These are phyloP conservation scores for Thryonomys swinderianus DNA, from an alignment of 2,113 vertebrate genomes.

Conservation along the genomic window DNA sequence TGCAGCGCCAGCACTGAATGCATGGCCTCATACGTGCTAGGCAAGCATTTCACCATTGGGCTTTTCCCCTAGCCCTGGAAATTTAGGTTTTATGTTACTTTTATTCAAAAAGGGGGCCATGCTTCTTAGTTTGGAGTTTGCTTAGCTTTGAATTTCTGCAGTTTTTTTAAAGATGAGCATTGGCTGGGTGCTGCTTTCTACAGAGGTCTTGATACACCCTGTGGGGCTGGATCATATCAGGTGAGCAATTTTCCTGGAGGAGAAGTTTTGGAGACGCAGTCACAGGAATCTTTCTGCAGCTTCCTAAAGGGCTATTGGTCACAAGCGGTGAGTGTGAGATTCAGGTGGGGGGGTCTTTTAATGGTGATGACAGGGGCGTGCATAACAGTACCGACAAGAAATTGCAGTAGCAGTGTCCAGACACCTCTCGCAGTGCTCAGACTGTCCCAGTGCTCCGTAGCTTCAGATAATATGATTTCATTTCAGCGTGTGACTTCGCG, in stretches of 20 bases:
- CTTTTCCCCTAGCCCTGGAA: background rate
- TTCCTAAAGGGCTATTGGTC: background rate
- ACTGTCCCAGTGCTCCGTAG: background rate
- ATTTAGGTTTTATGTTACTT: background rate
- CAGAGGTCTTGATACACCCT: background rate
- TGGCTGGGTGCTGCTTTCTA: background rate
- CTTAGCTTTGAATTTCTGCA: background rate
- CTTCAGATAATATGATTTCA: background rate
- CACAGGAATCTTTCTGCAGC: background rate
- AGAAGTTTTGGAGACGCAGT: background rate
- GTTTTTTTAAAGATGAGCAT: background rate
- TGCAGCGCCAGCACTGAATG: background rate
- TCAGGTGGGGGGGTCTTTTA: background rate
- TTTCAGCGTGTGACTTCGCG: rapidly evolving
- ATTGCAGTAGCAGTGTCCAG: no score
- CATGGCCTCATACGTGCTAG: background rate
- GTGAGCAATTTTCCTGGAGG: background rate
- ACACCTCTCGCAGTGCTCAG: background rate
- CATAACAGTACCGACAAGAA: background rate
- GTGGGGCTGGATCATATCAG: background rate
- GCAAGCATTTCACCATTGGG: background rate
- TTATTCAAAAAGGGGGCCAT: background rate
- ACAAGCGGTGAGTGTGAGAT: background rate
- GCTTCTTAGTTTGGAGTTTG: background rate
- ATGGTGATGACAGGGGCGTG: no score